Percentiles rank a stretch among this genome's conserved stretches.
Evolutionary conservation across 1,140 invertebrate genomes (phyloP).

Genomic region (Apis laboriosa): DNA sequence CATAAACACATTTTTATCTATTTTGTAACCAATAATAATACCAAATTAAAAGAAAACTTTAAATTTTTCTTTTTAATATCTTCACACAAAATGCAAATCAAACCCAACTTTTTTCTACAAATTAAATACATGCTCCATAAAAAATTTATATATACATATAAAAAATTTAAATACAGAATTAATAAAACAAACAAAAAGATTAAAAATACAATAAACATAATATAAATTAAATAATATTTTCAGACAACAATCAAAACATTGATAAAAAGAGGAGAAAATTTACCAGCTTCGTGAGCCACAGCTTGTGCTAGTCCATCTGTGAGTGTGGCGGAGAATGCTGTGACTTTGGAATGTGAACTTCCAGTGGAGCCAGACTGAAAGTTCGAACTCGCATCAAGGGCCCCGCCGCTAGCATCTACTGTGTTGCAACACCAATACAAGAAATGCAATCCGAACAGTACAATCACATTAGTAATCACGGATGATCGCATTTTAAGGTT

Average conservation of each 20-base stretch:
- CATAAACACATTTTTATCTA: slow-evolving; percentile 46
- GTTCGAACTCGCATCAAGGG: slow-evolving; percentile 71
- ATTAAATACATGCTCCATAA: background rate
- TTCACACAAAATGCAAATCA: background rate
- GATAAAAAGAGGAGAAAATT: slow-evolving; percentile 33
- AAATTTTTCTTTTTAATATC: background rate
- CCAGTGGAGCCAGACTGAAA: slow-evolving; percentile 69
- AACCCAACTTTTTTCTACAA: background rate
- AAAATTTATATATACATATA: background rate
- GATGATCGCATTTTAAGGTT: slow-evolving; percentile 79
- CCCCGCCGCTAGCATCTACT: slow-evolving; percentile 73
- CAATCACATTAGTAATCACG: slow-evolving; percentile 72
- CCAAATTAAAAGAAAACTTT: background rate
- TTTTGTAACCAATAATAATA: background rate
- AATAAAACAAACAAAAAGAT: background rate
- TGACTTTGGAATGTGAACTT: slow-evolving; percentile 67
- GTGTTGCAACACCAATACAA: slow-evolving; percentile 71
- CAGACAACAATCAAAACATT: background rate
- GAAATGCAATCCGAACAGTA: slow-evolving; percentile 73
- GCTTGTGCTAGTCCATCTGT: slow-evolving; percentile 78
- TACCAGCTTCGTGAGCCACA: slow-evolving; percentile 75
- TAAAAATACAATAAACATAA: background rate
- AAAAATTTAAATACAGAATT: background rate
- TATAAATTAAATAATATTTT: background rate
- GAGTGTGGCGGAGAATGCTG: slow-evolving; percentile 74